Evolutionary conservation across 2,113 vertebrate species (phyloP).

Genomic region (Brevimyrus niger): DNA sequence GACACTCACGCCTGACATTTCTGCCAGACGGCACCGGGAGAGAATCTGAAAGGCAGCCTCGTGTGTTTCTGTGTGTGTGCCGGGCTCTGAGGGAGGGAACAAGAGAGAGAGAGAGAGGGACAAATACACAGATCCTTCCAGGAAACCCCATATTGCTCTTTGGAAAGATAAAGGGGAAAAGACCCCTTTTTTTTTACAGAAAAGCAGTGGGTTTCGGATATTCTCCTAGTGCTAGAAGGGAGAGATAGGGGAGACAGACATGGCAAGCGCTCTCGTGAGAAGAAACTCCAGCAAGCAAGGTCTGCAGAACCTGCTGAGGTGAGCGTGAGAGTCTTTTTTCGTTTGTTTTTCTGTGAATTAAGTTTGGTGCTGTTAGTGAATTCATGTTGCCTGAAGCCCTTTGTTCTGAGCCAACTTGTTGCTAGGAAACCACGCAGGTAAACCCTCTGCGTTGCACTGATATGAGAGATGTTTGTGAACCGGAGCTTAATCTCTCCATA

Average conservation of each 20-base stretch:
- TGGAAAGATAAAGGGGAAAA: background rate
- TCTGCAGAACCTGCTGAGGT: constrained; percentile 77
- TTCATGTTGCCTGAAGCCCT: background rate
- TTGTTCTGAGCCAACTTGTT: constrained; percentile 1
- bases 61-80: constrained; percentile 23
- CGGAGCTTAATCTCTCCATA: background rate
- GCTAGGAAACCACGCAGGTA: background rate
- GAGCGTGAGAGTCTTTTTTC: constrained; percentile 39
- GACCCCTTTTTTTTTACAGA: background rate
- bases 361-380: background rate
- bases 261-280: constrained; percentile 60
- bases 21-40: constrained; percentile 48
- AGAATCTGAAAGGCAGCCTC: constrained; percentile 45
- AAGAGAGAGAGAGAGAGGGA: constrained; percentile 29
- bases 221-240: constrained; percentile 1
- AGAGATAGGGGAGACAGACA: constrained; percentile 20
- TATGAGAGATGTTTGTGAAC: background rate
- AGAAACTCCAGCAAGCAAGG: constrained; percentile 69
- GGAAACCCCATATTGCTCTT: constrained; percentile 12
- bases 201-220: background rate
- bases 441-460: background rate
- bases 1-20: constrained; percentile 46
- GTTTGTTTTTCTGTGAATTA: background rate
- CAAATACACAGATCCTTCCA: constrained; percentile 19
- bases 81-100: constrained; percentile 39